Evolutionary conservation across 2,888 invertebrate species (phyloP), one percentile per base, ranked within the genome.

Genomic region (Alitta virens): DNA sequence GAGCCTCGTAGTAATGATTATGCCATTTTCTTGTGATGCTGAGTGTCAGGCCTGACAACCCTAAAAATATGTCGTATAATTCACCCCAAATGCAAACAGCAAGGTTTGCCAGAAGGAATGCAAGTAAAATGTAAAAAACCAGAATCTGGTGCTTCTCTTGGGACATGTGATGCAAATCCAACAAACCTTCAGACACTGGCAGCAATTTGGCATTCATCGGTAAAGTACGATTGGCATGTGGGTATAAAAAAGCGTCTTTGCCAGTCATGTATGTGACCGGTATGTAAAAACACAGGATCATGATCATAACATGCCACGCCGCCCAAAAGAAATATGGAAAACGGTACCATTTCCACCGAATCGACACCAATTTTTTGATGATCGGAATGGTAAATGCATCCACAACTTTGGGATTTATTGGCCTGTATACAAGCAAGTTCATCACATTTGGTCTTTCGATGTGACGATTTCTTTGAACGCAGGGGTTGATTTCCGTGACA

Each of bases 261-360:
- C 33, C 33, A 7, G 33, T 7, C 12, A 33, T 33, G 12, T 33
- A 33, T 7, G 33, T 33, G 46, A 46, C 21, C 18, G 46, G 46
- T 21, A 46, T 46, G 7, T n/a, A 46, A 16, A 18, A 46, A n/a
- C n/a, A 57, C 16, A 50, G 12, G 12, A 57, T 33, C 57, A 57
- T 57, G 49, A 46, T 16, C 9, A 26, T 2, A 3, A 57, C 12
- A 27, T 57, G 57, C 21, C 25, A 46, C 1, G 49, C 16, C 9
- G 27, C 43, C 57, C 57, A 57, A 12, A 27, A 18, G 18, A 21
- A n/a, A n/a, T 46, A 49, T 26, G 46, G 18, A 2, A 57, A 2
- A 25, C 49, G 23, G 33, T 25, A 43, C 23, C 27, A 27, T 24
- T 49, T 14, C 57, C 57, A 57, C 26, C 33, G 46, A 21, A 25